Percentiles rank a stretch among this genome's conserved stretches.
These are phyloP conservation scores for Euborellia annulipes DNA, from an alignment of 1,140 invertebrate genomes.

Conservation along the genomic window DNA sequence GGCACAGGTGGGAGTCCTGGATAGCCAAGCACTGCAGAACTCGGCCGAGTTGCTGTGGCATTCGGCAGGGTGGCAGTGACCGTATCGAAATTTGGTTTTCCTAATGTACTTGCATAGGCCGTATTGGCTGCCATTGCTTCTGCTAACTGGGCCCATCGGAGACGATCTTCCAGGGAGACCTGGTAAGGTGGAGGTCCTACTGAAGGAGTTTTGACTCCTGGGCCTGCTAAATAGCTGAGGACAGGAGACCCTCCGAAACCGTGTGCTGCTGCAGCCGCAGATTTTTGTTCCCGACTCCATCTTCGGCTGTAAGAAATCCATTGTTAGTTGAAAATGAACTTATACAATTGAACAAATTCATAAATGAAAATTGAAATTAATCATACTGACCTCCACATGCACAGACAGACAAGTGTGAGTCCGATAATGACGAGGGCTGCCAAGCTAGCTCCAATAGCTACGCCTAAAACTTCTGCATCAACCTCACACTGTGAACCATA, in stretches of 20 bases:
- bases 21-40: conserved; percentile 67
- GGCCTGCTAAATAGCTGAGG: conserved; percentile 60
- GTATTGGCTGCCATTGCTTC: conserved; percentile 69
- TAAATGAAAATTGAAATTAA: neutral
- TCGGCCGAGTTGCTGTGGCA: conserved; percentile 40
- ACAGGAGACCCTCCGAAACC: conserved; percentile 45
- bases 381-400: conserved; percentile 67
- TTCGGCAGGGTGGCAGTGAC: no score
- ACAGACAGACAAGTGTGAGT: conserved; percentile 66
- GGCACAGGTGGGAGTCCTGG: conserved; percentile 56
- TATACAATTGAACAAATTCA: neutral
- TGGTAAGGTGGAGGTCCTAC: conserved; percentile 33
- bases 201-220: conserved; percentile 47
- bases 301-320: conserved; percentile 42
- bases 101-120: conserved; percentile 41
- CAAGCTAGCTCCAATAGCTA: conserved; percentile 75
- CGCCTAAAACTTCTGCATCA: conserved; percentile 78
- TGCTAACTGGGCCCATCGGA: conserved; percentile 70
- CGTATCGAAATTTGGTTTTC: conserved; percentile 8
- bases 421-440: conserved; percentile 77
- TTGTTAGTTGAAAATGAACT: neutral
- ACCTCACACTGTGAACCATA: conserved; percentile 78
- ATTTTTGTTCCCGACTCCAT: conserved; percentile 75
- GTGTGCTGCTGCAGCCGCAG: conserved; percentile 33
- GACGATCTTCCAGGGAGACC: conserved; percentile 53